These are phyloP conservation scores for Polydrusus tereticollis DNA, from an alignment of 2,888 invertebrate genomes.

Conservation along the genomic window DNA sequence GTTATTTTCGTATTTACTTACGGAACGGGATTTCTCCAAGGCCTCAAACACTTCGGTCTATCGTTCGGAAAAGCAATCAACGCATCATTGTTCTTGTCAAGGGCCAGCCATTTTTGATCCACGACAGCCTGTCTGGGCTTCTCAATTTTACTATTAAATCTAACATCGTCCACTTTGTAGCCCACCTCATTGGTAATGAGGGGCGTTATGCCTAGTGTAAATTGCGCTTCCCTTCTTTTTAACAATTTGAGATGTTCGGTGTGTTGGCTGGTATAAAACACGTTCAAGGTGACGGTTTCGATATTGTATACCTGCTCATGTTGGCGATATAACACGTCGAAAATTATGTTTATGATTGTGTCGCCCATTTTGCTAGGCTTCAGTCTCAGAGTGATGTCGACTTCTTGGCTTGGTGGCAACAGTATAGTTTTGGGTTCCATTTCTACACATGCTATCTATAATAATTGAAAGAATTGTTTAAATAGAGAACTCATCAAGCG, in stretches of 20 bases:
- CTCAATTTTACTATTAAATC: conserved; percentile 56
- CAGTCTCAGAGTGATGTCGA: conserved; percentile 53
- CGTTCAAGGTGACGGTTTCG: conserved; percentile 3
- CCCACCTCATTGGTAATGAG: conserved; percentile 62
- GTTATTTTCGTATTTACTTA: conserved; percentile 49
- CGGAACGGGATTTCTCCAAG: conserved; percentile 56
- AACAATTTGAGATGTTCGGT: not conserved
- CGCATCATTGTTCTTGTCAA: conserved; percentile 51
- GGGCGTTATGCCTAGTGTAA: conserved; percentile 62
- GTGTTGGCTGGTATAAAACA: conserved; percentile 19
- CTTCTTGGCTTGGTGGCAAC: conserved; percentile 49
- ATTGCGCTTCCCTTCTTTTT: conserved; percentile 52
- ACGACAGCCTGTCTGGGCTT: conserved; percentile 57
- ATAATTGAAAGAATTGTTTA: too few species aligned
- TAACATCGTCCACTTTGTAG: conserved; percentile 58
- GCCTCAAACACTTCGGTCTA: conserved; percentile 57
- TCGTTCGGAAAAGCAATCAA: conserved; percentile 66
- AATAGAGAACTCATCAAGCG: too few species aligned
- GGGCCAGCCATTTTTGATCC: conserved; percentile 43
- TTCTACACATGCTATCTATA: conserved; percentile 58
- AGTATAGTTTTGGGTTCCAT: conserved; percentile 50
- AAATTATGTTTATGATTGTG: conserved; percentile 50
- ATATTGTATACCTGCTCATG: conserved; percentile 17
- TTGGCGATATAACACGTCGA: conserved; percentile 55
- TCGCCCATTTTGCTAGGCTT: conserved; percentile 55